phyloP scores from a whole-genome alignment of 2,797 vertebrate species.

The Artibeus jamaicensis region DNA sequence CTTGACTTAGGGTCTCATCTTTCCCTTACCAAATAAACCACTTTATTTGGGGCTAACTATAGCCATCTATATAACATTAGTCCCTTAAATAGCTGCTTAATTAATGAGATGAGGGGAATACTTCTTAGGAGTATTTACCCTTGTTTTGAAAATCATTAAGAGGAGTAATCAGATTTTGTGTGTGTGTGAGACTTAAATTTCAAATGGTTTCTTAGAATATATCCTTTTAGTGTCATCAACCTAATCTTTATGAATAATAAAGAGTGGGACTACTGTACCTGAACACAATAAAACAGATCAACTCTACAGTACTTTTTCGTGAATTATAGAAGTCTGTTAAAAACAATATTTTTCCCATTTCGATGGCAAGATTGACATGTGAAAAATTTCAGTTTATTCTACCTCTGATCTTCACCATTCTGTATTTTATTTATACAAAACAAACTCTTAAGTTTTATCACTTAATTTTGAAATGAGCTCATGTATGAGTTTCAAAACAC shows the following conservation, averaged over 20 bases:
- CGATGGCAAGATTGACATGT: slow-evolving; percentile 61
- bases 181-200: background rate
- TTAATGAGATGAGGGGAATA: slow-evolving; percentile 21
- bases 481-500: slow-evolving; percentile 75
- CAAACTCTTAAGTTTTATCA: slow-evolving; percentile 56
- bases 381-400: slow-evolving; percentile 79
- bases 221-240: background rate
- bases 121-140: background rate
- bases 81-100: slow-evolving; percentile 46
- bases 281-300: background rate
- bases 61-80: slow-evolving; percentile 9
- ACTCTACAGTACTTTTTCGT: slow-evolving; percentile 80
- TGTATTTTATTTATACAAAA: slow-evolving; percentile 46
- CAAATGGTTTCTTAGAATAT: background rate
- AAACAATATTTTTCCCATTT: slow-evolving; percentile 61
- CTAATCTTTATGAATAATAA: background rate
- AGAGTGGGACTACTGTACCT: background rate
- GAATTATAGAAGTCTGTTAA: slow-evolving; percentile 83
- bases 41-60: background rate
- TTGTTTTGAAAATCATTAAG: background rate
- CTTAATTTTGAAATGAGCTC: slow-evolving; percentile 79
- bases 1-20: background rate
- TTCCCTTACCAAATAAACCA: slow-evolving; percentile 14
- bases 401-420: slow-evolving; percentile 80
- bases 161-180: background rate